Percentiles rank a stretch among this genome's conserved stretches.
phyloP scores from a whole-genome alignment of 2,113 vertebrate species.

The Poecile atricapillus region DNA sequence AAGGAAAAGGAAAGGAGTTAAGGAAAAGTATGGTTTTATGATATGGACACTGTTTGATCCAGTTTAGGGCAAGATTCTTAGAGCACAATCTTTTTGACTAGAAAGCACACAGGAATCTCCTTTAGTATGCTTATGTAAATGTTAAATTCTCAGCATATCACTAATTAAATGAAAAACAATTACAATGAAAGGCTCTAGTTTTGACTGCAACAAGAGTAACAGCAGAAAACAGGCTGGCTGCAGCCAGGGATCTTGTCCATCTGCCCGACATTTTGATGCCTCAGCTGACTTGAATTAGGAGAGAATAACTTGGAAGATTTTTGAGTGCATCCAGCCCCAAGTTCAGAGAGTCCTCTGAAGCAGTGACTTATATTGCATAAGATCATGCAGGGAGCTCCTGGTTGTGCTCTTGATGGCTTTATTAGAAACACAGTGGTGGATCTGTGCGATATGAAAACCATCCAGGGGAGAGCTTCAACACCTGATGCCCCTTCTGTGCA shows the following conservation, averaged over 20 bases:
- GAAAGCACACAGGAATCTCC: background rate
- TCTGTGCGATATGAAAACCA: background rate
- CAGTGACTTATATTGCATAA: background rate
- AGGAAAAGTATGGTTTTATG: background rate
- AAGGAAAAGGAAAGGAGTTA: background rate
- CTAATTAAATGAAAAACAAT: background rate
- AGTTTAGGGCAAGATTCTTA: background rate
- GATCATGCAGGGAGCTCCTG: background rate
- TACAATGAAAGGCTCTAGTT: background rate
- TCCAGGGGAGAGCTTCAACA: background rate
- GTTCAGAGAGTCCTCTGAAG: constrained; percentile 6
- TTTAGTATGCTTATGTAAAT: background rate
- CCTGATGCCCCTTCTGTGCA: constrained; percentile 1
- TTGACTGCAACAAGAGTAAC: background rate
- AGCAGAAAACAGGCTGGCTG: background rate
- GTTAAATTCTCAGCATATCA: constrained; percentile 3
- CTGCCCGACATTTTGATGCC: constrained; percentile 43
- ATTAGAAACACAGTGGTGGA: constrained; percentile 35
- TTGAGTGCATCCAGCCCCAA: constrained; percentile 13
- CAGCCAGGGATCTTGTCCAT: constrained; percentile 23
- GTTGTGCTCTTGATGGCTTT: constrained; percentile 30
- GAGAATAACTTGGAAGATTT: constrained; percentile 56
- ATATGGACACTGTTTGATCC: background rate
- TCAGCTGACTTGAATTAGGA: constrained; percentile 61
- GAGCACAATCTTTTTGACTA: background rate